Evolutionary conservation across 1,140 invertebrate genomes (phyloP).

Genomic region (Macrostomum lignano): DNA sequence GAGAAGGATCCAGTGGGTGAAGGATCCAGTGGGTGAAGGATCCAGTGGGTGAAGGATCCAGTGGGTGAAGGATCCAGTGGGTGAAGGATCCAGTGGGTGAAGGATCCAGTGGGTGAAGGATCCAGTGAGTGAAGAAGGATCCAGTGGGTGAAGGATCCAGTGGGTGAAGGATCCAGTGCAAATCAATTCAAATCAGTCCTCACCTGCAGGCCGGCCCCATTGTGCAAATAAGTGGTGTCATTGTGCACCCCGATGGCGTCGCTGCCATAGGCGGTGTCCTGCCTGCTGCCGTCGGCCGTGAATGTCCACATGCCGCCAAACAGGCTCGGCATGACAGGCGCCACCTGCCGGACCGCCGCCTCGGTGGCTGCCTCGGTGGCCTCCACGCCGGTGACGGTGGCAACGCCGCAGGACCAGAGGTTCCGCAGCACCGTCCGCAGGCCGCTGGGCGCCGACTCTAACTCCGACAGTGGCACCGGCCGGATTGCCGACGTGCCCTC

Average conservation of each 20-base stretch:
- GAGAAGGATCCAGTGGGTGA: no score
- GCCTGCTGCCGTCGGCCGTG: conserved; percentile 30
- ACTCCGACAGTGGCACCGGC: no score
- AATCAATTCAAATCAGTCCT: conserved; percentile 2
- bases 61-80: no score
- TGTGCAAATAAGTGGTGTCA: conserved; percentile 42
- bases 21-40: no score
- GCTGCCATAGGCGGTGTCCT: conserved; percentile 39
- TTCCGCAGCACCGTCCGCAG: conserved; percentile 11
- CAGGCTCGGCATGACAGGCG: conserved; percentile 34
- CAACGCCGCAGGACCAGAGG: conserved; percentile 6
- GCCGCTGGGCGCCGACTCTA: no score
- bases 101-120: no score
- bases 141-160: no score
- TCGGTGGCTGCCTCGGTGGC: conserved; percentile 28
- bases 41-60: no score
- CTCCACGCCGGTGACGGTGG: conserved; percentile 8
- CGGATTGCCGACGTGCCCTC: background rate
- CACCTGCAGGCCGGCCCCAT: conserved; percentile 34
- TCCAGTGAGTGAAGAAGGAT: no score
- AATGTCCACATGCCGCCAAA: conserved; percentile 33
- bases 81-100: no score
- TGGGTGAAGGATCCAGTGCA: conserved; percentile 41
- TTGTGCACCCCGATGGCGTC: conserved; percentile 30
- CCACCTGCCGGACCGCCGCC: conserved; percentile 28